phyloP scores from a whole-genome alignment of 2,888 invertebrate genomes.

The Reticulitermes lucifugus region DNA sequence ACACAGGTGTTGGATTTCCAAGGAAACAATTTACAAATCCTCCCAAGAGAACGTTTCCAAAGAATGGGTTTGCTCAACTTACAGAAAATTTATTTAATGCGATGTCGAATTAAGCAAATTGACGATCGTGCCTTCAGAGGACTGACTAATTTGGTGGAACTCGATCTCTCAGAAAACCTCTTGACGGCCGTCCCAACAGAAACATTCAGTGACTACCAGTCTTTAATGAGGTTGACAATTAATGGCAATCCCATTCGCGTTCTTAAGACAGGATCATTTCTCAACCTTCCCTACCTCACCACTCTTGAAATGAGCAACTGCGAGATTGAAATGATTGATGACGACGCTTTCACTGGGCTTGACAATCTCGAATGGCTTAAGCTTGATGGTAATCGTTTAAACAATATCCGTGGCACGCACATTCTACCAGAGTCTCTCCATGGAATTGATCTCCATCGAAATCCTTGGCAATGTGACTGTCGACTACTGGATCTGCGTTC shows the following conservation, averaged over 20 bases:
- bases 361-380: slow-evolving; percentile 86
- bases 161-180: slow-evolving; percentile 87
- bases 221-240: slow-evolving; percentile 84
- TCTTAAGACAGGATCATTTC: slow-evolving; percentile 78
- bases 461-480: slow-evolving; percentile 92
- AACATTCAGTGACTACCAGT: slow-evolving; percentile 81
- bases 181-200: slow-evolving; percentile 82
- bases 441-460: slow-evolving; percentile 85
- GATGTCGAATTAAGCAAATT: slow-evolving; percentile 82
- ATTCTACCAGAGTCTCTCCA: slow-evolving; percentile 82
- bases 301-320: slow-evolving; percentile 86
- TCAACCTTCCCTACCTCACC: slow-evolving; percentile 79
- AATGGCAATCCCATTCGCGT: slow-evolving; percentile 85
- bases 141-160: slow-evolving; percentile 86
- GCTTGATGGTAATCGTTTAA: slow-evolving; percentile 84
- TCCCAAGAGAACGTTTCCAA: slow-evolving; percentile 83
- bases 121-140: slow-evolving; percentile 86
- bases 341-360: slow-evolving; percentile 84
- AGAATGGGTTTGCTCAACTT: slow-evolving; percentile 84
- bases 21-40: slow-evolving; percentile 82
- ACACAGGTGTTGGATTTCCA: slow-evolving; percentile 90
- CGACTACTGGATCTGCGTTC: slow-evolving; percentile 79
- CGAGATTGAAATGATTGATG: slow-evolving; percentile 80
- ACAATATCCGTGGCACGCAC: slow-evolving; percentile 75
- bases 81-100: slow-evolving; percentile 85